Evolutionary conservation across 2,113 vertebrate species (phyloP), one percentile per base, ranked within the genome.

Genomic region (Fregetta grallaria): DNA sequence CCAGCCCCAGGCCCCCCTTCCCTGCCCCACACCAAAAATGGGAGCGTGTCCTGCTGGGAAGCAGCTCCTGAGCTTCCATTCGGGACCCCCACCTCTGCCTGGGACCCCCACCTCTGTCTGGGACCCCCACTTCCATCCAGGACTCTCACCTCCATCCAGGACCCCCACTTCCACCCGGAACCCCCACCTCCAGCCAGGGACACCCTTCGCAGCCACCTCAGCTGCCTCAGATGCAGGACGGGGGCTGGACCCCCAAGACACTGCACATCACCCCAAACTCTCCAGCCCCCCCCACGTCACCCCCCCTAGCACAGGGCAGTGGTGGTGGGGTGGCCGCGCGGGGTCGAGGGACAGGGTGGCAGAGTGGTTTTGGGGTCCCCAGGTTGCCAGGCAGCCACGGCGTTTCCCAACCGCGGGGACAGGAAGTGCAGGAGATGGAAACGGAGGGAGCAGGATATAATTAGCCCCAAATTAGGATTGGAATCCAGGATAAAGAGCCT

Each of bases 341-440:
- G 4, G 16, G 16, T 22, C 2, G 1, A 36, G 42, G 22, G 59
- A 20, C 10, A 1, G 10, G 84, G 52, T 9, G 45, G 5, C 29
- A 21, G 18, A 8, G 5, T 8, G 10, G 3, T 21, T 80, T 32
- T 27, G 62, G 85, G 62, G 73, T 76, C 49, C n/a, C 26, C 27
- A 2, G 4, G 38, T 6, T 11, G 55, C n/a, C 6, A 1, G 1
- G 1, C 10, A 1, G 4, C 21, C 21, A 0, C 5, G 0, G n/a
- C 36, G 1, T 55, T 85, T 81, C 90, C 63, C 92, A 61, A 12
- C 9, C 15, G 0, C 11, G 0, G 29, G n/a, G 34, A 22, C 66
- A 34, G 89, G 93, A 79, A 94, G 42, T 0, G 7, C 17, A 0
- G 49, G 50, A 50, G 59, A 30, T 62, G 81, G 86, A 44, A 82